phyloP scores from a whole-genome alignment of 2,113 vertebrate species.

The Brachypteracias leptosomus region DNA sequence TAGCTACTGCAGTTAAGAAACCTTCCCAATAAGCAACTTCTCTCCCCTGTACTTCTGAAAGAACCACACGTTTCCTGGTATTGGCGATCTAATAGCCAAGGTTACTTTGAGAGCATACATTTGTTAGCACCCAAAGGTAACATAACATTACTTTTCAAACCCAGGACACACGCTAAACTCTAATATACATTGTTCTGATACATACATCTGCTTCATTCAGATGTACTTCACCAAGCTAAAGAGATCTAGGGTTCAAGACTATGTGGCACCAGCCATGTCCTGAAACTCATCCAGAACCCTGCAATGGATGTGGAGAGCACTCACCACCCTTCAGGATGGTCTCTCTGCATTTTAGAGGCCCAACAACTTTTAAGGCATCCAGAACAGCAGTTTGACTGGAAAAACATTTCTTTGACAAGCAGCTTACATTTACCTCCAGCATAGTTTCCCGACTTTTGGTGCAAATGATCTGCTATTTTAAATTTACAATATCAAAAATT shows the following conservation, averaged over 20 bases:
- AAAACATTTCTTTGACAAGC: background rate
- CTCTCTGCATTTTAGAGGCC: background rate
- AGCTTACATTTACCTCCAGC: background rate
- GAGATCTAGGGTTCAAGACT: background rate
- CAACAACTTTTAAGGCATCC: background rate
- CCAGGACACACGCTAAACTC: background rate
- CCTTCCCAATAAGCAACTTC: background rate
- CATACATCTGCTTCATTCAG: background rate
- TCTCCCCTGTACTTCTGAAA: accelerated
- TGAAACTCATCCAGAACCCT: accelerated
- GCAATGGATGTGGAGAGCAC: background rate
- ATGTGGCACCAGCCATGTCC: accelerated
- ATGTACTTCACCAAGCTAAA: background rate
- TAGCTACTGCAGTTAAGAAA: background rate
- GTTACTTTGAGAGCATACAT: background rate
- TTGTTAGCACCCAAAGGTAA: background rate
- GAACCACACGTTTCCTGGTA: background rate
- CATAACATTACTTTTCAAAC: background rate
- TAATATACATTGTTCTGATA: background rate
- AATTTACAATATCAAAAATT: background rate
- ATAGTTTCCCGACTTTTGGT: background rate
- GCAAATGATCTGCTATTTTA: background rate
- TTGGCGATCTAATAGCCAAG: background rate
- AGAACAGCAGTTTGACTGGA: background rate
- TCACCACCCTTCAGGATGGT: background rate